Base-by-base conservation (phyloP, 2,797 vertebrate species). In the Gallinago stenura region DNA sequence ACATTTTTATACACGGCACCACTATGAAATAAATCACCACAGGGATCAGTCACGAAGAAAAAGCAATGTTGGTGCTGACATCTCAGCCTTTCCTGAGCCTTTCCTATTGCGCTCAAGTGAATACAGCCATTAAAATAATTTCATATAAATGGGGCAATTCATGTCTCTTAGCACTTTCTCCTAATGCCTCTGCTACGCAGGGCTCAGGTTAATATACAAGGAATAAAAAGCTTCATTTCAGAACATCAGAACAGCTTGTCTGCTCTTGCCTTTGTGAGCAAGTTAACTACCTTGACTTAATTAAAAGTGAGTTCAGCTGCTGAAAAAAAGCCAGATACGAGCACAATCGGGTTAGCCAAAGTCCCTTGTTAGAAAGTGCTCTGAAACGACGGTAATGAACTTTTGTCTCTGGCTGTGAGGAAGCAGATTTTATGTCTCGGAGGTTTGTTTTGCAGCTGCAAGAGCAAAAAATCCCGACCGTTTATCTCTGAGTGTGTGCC, bases 221-320 rank as follows among this genome's bases (percentile, higher is more conserved):
- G 65, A 90, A 68, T 81, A 64, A 73, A 91, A 71, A 46, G 8
- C 56, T 90, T 75, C 3, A 41, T 87, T 93, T 95, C 53, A 81
- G 60, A 83, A n/a, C 33, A 61, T 60, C 31, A 33, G n/a, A 90
- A 86, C 0, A 1, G 5, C 85, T 87, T 60, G 41, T 69, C 70
- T 71, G 60, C 60, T 56, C 78, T 65, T 82, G 61, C 65, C 57
- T 87, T 83, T 71, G 76, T 87, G 61, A 91, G 61, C 69, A 83
- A 81, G 65, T 81, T 86, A 81, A 78, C 65, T 68, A 43, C 53
- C 33, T 65, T 41, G 54, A 72, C 62, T 89, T 78, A 65, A 92
- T 60, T 83, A 75, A 58, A 92, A 93, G 64, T 78, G 69, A 64
- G 45, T 69, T 68, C 57, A 86, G 57, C 14, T 45, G 45, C 64